Evolutionary conservation across 2,888 invertebrate genomes (phyloP).

Genomic region (Fragum sueziense): DNA sequence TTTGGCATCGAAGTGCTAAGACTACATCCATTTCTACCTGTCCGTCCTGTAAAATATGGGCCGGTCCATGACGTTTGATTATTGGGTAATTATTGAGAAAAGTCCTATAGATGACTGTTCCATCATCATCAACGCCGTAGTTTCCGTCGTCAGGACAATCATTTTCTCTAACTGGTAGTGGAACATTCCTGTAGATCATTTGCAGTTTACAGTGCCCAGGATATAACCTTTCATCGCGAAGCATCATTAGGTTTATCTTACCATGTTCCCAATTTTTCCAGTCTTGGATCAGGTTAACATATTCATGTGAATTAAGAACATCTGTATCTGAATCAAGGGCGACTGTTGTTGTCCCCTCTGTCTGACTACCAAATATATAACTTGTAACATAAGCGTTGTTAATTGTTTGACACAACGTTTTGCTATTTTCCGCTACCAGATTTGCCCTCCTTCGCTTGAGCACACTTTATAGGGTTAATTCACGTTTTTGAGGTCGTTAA

Average conservation of each 20-base stretch:
- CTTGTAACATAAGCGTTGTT: not conserved
- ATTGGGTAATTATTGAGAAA: not conserved
- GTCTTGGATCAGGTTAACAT: not conserved
- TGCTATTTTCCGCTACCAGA: not conserved
- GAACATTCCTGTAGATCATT: not conserved
- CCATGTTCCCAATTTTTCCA: not conserved
- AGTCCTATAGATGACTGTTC: not conserved
- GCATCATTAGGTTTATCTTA: not conserved
- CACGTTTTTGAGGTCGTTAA: too few species aligned
- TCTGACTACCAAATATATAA: not conserved
- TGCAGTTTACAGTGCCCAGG: constrained; percentile 10
- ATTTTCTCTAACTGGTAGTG: not conserved
- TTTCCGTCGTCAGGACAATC: not conserved
- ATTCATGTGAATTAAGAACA: not conserved
- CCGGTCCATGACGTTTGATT: not conserved
- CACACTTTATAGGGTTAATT: too few species aligned
- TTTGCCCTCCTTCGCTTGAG: not conserved
- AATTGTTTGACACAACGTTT: not conserved
- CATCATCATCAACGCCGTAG: not conserved
- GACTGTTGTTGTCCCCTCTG: not conserved
- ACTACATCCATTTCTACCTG: not conserved
- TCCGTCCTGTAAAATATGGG: not conserved
- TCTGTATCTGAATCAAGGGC: not conserved
- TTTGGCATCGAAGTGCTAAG: not conserved
- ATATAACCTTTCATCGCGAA: not conserved